Percentiles rank a stretch among this genome's conserved stretches.
Conservation (phyloP, 2,888 invertebrate genomes). For the Biston stratarius region DNA sequence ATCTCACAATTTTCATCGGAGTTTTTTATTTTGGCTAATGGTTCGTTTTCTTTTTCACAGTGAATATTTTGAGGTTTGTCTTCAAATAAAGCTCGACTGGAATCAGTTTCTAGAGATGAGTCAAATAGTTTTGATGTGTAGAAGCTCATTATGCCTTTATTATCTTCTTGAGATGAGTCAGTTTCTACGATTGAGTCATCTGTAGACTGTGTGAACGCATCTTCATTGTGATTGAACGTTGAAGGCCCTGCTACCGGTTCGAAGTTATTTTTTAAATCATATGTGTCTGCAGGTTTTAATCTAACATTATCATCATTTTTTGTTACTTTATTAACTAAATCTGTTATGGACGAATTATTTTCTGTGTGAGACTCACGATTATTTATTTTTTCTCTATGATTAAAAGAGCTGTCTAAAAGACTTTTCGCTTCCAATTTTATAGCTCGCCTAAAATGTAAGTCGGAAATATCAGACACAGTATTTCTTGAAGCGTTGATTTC, state of each 20-base stretch:
- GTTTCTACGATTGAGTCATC: conserved; percentile 56
- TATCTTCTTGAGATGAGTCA: conserved; percentile 66
- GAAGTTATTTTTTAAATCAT: conserved; percentile 68
- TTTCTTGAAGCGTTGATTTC: conserved; percentile 75
- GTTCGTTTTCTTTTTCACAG: conserved; percentile 23
- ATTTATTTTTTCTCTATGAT: conserved; percentile 32
- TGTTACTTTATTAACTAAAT: conserved; percentile 61
- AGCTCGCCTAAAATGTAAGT: conserved; percentile 58
- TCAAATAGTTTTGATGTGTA: conserved; percentile 77
- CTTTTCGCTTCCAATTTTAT: conserved; percentile 56
- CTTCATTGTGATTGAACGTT: conserved; percentile 44
- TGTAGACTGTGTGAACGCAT: conserved; percentile 20
- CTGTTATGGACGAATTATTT: conserved; percentile 45
- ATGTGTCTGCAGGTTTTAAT: conserved; percentile 57
- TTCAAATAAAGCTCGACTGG: conserved; percentile 18
- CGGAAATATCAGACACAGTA: conserved; percentile 66
- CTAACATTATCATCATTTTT: conserved; percentile 43
- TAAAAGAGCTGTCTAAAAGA: conserved; percentile 47
- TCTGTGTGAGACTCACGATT: conserved; percentile 30
- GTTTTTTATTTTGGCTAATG: neutral
- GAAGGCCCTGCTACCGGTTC: conserved; percentile 76
- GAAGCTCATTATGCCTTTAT: conserved; percentile 75
- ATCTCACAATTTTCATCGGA: conserved; percentile 1
- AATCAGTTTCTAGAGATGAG: conserved; percentile 56
- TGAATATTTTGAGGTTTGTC: conserved; percentile 20